These are phyloP conservation scores for Mustelus asterias DNA, from an alignment of 2,113 vertebrate genomes.

Conservation along the genomic window DNA sequence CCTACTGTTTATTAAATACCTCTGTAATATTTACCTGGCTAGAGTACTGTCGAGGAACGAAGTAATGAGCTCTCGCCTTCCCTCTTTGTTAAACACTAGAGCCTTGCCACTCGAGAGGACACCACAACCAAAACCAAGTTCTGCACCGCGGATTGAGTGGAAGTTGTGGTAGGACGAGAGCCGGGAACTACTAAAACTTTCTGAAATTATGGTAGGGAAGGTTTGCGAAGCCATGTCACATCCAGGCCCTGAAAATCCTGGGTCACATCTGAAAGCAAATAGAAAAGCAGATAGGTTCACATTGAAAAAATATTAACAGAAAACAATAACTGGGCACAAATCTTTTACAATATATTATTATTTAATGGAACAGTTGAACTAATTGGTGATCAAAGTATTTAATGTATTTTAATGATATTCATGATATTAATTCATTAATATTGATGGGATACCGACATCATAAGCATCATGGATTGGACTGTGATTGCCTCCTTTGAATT, in stretches of 20 bases:
- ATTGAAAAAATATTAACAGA: neutral
- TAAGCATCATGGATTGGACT: neutral
- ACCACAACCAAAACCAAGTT: conserved; percentile 92
- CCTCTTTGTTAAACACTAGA: conserved; percentile 90
- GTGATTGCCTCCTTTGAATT: neutral
- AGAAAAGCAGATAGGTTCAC: neutral
- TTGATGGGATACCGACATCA: too few species aligned
- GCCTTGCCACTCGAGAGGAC: conserved; percentile 94
- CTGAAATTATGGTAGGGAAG: conserved; percentile 86
- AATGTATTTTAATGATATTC: too few species aligned
- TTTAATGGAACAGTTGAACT: neutral
- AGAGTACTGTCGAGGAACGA: conserved; percentile 91
- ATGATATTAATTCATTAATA: too few species aligned
- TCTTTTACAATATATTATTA: neutral
- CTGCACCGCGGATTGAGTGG: conserved; percentile 87
- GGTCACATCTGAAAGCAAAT: conserved; percentile 71
- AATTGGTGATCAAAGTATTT: neutral
- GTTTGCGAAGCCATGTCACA: conserved; percentile 91
- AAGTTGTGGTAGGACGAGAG: conserved; percentile 97
- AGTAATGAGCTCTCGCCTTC: conserved; percentile 83
- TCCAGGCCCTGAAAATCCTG: conserved; percentile 86
- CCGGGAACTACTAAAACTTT: conserved; percentile 81
- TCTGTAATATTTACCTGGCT: conserved; percentile 66
- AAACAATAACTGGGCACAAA: neutral
- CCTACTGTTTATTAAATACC: neutral